Conservation (phyloP, 2,113 vertebrate species). For the Ellobius talpinus region DNA sequence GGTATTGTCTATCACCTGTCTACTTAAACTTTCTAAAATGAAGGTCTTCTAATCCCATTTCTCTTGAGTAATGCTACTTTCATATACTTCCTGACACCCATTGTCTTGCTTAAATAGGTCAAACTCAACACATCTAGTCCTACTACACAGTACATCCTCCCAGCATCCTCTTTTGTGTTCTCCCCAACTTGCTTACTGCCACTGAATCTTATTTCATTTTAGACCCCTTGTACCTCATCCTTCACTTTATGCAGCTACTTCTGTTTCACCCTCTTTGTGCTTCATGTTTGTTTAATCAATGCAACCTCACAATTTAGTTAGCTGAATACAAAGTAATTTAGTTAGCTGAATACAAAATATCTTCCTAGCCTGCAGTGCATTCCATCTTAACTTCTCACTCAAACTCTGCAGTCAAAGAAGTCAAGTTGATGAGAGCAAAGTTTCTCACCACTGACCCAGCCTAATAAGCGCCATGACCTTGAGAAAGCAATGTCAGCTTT, state of each 20-base stretch:
- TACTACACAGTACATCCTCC: too few species aligned
- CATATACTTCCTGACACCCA: neutral
- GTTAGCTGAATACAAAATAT: neutral
- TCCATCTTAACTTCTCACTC: too few species aligned
- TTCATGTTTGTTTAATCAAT: neutral
- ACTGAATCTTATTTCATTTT: neutral
- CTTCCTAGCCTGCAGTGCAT: neutral
- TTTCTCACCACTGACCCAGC: neutral
- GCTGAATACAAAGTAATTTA: neutral
- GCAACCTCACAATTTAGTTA: neutral
- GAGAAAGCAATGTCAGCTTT: neutral
- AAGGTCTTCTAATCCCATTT: neutral
- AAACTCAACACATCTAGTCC: neutral
- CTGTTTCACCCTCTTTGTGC: neutral
- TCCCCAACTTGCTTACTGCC: neutral
- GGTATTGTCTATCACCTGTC: neutral
- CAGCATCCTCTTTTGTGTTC: neutral
- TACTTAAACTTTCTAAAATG: neutral
- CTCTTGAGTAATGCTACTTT: neutral
- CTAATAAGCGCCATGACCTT: neutral
- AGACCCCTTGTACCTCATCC: neutral
- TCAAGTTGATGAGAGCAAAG: neutral
- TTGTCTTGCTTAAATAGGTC: neutral
- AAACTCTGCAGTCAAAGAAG: neutral
- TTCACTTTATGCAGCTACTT: neutral